Percentiles rank a stretch among this genome's conserved stretches.
phyloP scores from a whole-genome alignment of 2,888 invertebrate species.

The Drosophila crucigera region DNA sequence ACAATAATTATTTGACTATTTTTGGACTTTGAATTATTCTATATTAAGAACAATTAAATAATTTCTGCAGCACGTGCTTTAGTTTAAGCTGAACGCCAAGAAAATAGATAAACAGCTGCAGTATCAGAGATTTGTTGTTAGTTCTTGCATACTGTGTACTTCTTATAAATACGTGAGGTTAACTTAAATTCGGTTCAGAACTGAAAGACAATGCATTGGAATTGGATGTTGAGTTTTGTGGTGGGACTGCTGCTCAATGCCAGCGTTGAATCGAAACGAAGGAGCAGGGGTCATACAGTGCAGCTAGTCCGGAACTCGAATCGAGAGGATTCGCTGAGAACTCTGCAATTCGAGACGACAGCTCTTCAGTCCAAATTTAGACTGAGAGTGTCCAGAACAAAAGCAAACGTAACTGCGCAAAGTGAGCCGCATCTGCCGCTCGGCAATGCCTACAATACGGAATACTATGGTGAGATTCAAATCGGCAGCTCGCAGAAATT shows the following conservation, averaged over 20 bases:
- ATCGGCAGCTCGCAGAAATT: slow-evolving; percentile 96
- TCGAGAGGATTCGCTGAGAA: slow-evolving; percentile 3
- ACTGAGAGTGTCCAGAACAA: background rate
- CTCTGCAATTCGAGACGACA: slow-evolving; percentile 26
- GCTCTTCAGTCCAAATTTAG: slow-evolving; percentile 49
- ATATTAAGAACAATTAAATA: too few species aligned
- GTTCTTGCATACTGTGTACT: background rate
- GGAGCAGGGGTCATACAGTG: slow-evolving; percentile 16
- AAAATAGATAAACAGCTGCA: slow-evolving; percentile 26
- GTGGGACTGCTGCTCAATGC: slow-evolving; percentile 12
- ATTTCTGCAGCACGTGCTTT: too few species aligned
- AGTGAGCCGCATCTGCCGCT: slow-evolving; percentile 19
- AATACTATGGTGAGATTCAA: slow-evolving; percentile 87
- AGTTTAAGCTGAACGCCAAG: background rate
- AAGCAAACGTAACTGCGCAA: slow-evolving; percentile 1
- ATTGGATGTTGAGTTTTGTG: slow-evolving; percentile 20
- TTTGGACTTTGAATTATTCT: too few species aligned
- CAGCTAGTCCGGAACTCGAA: slow-evolving; percentile 16
- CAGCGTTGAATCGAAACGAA: slow-evolving; percentile 17
- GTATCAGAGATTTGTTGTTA: background rate
- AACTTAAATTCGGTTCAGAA: background rate
- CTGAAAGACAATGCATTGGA: slow-evolving; percentile 35
- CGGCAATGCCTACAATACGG: slow-evolving; percentile 64
- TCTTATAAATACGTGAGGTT: slow-evolving; percentile 37
- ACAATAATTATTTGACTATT: too few species aligned